These are phyloP conservation scores for Netelia virgata DNA, from an alignment of 2,888 invertebrate genomes.

Conservation along the genomic window DNA sequence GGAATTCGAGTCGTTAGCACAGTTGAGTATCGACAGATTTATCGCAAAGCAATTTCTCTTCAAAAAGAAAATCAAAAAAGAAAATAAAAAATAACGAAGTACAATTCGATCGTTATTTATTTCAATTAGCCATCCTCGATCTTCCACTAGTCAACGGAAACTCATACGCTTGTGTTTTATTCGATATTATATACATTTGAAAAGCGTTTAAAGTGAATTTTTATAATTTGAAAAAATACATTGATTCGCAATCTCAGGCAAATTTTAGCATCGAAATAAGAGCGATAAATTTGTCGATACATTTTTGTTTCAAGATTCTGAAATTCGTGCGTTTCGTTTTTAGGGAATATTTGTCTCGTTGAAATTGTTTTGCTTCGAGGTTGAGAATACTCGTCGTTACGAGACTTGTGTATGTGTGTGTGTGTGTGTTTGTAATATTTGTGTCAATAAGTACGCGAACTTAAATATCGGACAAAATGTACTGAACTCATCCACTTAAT, in stretches of 20 bases:
- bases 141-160: too few species aligned
- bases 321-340: conserved; percentile 37
- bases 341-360: conserved; percentile 18
- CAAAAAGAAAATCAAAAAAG: background rate
- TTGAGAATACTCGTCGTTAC: conserved; percentile 31
- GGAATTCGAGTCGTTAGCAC: background rate
- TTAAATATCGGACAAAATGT: conserved; percentile 51
- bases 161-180: too few species aligned
- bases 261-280: background rate
- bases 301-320: conserved; percentile 30
- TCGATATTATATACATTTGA: too few species aligned
- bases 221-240: too few species aligned
- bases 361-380: conserved; percentile 48
- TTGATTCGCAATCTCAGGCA: too few species aligned
- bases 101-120: background rate
- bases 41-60: background rate
- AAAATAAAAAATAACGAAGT: background rate
- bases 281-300: conserved; percentile 44
- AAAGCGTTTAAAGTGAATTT: too few species aligned
- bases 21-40: background rate
- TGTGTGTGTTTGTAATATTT: conserved; percentile 18
- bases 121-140: background rate
- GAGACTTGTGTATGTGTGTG: conserved; percentile 33
- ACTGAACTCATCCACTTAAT: conserved; percentile 50
- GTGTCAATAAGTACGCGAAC: conserved; percentile 57